Base-by-base conservation (phyloP, 2,888 invertebrate species). In the Automeris io region DNA sequence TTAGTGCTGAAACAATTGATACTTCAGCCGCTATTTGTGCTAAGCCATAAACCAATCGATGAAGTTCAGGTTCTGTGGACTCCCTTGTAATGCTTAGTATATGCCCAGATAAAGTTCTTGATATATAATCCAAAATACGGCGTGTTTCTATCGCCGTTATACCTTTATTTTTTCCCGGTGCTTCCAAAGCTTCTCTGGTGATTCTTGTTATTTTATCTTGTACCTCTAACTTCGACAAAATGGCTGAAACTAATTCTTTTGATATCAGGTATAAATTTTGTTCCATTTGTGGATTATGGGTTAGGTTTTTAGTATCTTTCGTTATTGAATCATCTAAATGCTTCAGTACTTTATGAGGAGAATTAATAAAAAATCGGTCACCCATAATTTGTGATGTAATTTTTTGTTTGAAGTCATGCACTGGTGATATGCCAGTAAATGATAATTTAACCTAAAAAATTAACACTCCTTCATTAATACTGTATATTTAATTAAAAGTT, bases 201-300 rank as follows among this genome's bases (percentile, higher is more conserved):
- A 86, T 76, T 58, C 80, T 71, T 2, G 86, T 86, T 23, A 86
- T 81, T 69, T 83, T 86, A 43, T 86, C 85, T 59, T 86, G 86
- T 31, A 78, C 72, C 57, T 86, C 83, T 40, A 86, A 56, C 45
- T 85, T 85, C 1, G 76, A 65, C 42, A 86, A 57, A 40, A 86
- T 82, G 21, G 85, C 68, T n/a, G 77, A 70, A 18, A 86, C 81
- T 22, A 86, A 55, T 40, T 85, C 81, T 48, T 83, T 83, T 0
- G 86, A 79, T 46, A 86, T 71, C 49, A 80, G 75, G 46, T 79
- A 82, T 1, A 86, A 59, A 35, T 69, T 77, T 38, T 77, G 78
- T 45, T 82, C 82, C 76, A 83, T 82, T 57, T 74, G 64, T 0
- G 73, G 69, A 52, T 76, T 85, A 48, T 82, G 74, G 1, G 85